These are phyloP conservation scores for Pemphigus obesinymphae DNA, from an alignment of 1,140 invertebrate species.

Conservation along the genomic window DNA sequence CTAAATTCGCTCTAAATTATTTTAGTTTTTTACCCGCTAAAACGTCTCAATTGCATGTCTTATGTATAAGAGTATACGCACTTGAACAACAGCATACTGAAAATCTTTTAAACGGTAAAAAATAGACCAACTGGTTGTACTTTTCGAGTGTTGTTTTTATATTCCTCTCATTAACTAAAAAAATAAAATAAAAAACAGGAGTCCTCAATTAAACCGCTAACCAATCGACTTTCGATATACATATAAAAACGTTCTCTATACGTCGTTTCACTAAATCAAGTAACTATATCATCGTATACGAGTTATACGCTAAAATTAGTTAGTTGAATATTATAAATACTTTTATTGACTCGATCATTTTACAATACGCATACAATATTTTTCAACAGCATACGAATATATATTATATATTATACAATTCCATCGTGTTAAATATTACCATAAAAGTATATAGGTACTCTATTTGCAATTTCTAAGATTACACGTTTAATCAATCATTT, in stretches of 20 bases:
- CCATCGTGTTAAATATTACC: not conserved
- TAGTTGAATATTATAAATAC: not conserved
- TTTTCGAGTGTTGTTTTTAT: not conserved
- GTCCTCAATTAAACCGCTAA: not conserved
- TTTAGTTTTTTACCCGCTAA: not conserved
- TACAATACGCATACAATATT: not conserved
- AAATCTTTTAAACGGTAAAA: conserved; percentile 27
- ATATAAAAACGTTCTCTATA: not conserved
- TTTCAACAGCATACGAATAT: not conserved
- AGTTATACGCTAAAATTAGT: not conserved
- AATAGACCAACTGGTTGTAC: conserved; percentile 10
- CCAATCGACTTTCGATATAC: conserved; percentile 3
- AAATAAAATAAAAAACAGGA: not conserved
- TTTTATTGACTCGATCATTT: not conserved
- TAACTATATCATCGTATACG: not conserved
- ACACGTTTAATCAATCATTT: too few relatives aligned
- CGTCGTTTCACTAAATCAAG: not conserved
- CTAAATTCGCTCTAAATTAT: not conserved
- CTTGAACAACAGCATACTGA: not conserved
- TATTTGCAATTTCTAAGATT: not conserved
- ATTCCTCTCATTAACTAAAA: not conserved
- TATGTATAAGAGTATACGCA: not conserved
- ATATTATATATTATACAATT: not conserved
- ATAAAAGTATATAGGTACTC: not conserved
- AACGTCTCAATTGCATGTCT: not conserved